Conservation (phyloP, 1,140 invertebrate species). For the Drosophila kurseongensis region DNA sequence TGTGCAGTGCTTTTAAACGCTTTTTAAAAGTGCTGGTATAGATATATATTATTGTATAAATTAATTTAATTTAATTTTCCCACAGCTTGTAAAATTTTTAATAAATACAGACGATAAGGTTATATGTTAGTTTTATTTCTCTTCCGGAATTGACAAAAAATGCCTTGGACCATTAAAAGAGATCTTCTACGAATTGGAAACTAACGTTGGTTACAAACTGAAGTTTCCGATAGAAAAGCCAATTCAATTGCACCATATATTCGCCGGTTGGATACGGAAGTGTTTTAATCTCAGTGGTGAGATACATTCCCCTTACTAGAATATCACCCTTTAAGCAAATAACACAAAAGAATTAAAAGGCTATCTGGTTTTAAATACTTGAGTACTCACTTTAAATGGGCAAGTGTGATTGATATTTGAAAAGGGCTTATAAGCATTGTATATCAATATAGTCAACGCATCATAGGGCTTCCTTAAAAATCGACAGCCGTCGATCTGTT, state of each 20-base stretch:
- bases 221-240: slow-evolving; percentile 2
- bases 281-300: background rate
- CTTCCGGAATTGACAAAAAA: no score
- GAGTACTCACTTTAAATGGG: slow-evolving; percentile 11
- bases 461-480: slow-evolving; percentile 15
- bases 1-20: no score
- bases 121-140: background rate
- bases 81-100: no score
- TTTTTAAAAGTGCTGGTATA: no score
- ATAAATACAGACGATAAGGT: no score
- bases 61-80: no score
- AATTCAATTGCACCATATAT: slow-evolving; percentile 7
- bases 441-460: background rate
- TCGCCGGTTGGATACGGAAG: slow-evolving; percentile 4
- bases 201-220: slow-evolving; percentile 7
- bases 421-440: background rate
- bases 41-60: no score
- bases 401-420: slow-evolving; percentile 25
- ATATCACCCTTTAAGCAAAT: background rate
- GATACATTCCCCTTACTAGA: slow-evolving; percentile 8
- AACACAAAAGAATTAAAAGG: background rate
- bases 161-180: background rate
- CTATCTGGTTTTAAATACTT: background rate
- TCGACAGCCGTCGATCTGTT: slow-evolving; percentile 3
- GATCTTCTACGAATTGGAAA: slow-evolving; percentile 10